These are phyloP conservation scores for Anhinga anhinga DNA, from an alignment of 2,113 vertebrate genomes.

Conservation along the genomic window DNA sequence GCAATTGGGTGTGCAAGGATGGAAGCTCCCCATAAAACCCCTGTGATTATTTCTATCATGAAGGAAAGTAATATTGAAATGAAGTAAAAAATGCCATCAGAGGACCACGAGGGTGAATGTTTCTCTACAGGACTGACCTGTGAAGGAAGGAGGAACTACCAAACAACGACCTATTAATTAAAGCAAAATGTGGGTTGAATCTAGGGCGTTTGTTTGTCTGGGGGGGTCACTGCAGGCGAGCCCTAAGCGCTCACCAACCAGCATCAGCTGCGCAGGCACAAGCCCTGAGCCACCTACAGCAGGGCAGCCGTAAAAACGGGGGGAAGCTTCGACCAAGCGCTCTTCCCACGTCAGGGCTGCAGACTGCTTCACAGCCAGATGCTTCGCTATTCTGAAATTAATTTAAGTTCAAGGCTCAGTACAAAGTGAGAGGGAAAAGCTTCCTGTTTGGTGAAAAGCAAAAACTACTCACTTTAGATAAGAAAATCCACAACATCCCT, in stretches of 20 bases:
- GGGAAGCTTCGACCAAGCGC: fast-evolving
- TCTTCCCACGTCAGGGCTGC: neutral
- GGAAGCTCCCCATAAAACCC: neutral
- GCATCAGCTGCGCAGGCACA: neutral
- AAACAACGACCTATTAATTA: too few relatives aligned
- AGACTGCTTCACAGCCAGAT: neutral
- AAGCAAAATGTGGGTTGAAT: neutral
- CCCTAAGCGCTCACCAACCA: fast-evolving
- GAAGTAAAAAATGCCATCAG: neutral
- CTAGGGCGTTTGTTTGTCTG: neutral
- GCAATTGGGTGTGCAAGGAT: neutral
- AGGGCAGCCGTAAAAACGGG: fast-evolving
- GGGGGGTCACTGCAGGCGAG: neutral
- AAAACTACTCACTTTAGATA: neutral
- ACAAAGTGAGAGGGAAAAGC: neutral
- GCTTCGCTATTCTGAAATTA: fast-evolving
- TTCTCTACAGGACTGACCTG: neutral
- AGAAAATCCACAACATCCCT: neutral
- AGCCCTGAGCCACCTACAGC: too few relatives aligned
- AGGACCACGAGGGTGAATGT: neutral
- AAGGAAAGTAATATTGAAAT: neutral
- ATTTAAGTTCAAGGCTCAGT: neutral
- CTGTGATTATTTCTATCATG: too few relatives aligned
- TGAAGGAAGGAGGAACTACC: neutral
- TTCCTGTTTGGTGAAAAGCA: neutral